These are phyloP conservation scores for Scolopax rusticola DNA, from an alignment of 2,797 vertebrate species.

Conservation along the genomic window DNA sequence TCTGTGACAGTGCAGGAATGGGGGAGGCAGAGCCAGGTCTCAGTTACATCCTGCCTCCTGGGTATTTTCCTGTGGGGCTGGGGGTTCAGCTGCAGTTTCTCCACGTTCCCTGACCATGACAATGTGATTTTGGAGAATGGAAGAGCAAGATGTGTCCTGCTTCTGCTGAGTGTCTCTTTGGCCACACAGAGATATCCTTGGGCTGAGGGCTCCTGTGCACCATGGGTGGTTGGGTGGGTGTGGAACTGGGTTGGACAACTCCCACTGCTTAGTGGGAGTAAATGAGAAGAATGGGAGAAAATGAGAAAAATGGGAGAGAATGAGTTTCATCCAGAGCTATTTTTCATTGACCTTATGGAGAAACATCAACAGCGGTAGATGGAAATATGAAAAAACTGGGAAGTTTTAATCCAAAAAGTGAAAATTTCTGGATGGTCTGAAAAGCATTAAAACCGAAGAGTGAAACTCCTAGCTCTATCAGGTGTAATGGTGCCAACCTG, in stretches of 20 bases:
- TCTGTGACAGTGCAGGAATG: neutral
- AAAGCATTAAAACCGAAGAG: neutral
- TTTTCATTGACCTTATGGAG: neutral
- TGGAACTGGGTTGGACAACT: neutral
- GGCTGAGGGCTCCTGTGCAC: neutral
- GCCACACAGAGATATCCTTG: neutral
- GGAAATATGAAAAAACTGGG: neutral
- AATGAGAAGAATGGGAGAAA: neutral
- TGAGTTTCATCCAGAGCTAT: neutral
- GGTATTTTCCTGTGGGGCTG: neutral
- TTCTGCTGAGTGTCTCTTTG: neutral
- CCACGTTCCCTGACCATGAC: rapidly evolving
- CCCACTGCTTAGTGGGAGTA: neutral
- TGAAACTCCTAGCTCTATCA: neutral
- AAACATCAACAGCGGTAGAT: neutral
- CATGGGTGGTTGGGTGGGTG: neutral
- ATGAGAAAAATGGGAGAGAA: neutral
- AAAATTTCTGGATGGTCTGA: neutral
- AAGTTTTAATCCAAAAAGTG: neutral
- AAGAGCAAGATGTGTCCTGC: neutral
- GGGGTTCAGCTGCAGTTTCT: neutral
- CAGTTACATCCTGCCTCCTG: neutral
- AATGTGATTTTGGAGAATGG: neutral
- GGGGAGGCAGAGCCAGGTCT: slow-evolving; percentile 6
- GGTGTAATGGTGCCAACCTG: neutral